A percentile compares a stretch with the other conserved stretches of the same genome.
These are phyloP conservation scores for Psittacula derbiana DNA, from an alignment of 2,797 vertebrate species.

Conservation along the genomic window DNA sequence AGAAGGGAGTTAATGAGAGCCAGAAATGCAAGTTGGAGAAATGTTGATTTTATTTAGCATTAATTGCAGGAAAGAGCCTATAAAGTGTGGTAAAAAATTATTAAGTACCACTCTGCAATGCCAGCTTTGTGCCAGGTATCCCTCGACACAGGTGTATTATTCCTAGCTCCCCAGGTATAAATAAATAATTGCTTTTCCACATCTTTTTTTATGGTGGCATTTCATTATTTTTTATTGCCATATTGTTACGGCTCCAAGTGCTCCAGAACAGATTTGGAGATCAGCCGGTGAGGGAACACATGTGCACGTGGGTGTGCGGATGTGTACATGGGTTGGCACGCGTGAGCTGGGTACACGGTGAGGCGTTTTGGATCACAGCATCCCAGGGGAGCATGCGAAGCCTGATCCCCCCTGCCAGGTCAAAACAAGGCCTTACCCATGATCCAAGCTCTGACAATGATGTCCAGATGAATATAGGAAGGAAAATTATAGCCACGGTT, in stretches of 20 bases:
- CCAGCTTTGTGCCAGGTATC: slow-evolving; percentile 72
- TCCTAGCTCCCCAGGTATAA: slow-evolving; percentile 73
- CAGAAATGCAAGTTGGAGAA: slow-evolving; percentile 65
- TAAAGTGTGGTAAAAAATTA: slow-evolving; percentile 73
- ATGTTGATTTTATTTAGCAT: slow-evolving; percentile 78
- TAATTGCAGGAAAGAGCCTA: slow-evolving; percentile 78
- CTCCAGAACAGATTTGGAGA: not conserved
- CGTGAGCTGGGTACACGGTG: not conserved
- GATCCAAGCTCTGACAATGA: not conserved
- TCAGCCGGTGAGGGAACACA: not conserved
- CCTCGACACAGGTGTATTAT: slow-evolving; percentile 76
- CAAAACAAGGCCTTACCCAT: not conserved
- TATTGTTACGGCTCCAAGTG: slow-evolving; percentile 56
- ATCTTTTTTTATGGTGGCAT: slow-evolving; percentile 60
- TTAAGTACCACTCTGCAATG: slow-evolving; percentile 73
- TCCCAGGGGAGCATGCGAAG: not conserved
- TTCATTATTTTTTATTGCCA: slow-evolving; percentile 77
- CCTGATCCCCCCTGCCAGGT: not conserved
- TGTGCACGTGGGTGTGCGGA: not conserved
- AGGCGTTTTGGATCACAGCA: not conserved
- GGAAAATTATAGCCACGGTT: not conserved
- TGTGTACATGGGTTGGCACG: rapidly evolving
- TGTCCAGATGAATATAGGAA: not conserved
- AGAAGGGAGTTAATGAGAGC: slow-evolving; percentile 38
- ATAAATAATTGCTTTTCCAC: slow-evolving; percentile 75